Evolutionary conservation across 2,888 invertebrate species (phyloP).

Genomic region (Sarcophaga carnaria): DNA sequence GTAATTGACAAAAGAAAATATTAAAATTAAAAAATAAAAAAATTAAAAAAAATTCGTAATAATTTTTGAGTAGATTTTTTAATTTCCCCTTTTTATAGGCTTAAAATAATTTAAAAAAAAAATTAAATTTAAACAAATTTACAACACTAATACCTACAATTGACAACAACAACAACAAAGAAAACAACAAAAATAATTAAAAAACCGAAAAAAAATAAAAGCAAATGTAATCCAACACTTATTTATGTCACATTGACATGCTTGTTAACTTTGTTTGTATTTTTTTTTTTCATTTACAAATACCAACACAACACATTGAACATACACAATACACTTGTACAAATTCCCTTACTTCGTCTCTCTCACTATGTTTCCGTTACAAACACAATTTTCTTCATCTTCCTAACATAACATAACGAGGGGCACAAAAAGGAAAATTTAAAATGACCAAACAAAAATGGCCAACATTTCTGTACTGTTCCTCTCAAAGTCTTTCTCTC

Average conservation of each 20-base stretch:
- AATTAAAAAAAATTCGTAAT: neutral
- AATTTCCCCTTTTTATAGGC: conserved; percentile 37
- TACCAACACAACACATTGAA: conserved; percentile 15
- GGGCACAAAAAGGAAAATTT: too few relatives aligned
- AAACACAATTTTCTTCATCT: too few relatives aligned
- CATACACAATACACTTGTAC: neutral
- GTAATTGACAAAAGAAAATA: neutral
- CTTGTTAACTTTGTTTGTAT: conserved; percentile 54
- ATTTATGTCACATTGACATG: conserved; percentile 74
- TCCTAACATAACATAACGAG: too few relatives aligned
- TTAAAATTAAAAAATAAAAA: neutral
- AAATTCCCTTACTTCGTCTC: neutral
- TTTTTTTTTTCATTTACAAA: conserved; percentile 47
- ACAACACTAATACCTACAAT: neutral
- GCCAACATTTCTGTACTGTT: neutral
- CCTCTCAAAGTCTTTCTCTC: neutral
- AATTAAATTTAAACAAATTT: conserved; percentile 9
- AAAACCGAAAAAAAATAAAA: neutral
- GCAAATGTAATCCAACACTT: conserved; percentile 51
- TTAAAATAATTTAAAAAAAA: conserved; percentile 27
- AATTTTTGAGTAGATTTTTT: conserved; percentile 20
- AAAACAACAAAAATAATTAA: conserved; percentile 35
- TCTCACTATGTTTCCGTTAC: too few relatives aligned
- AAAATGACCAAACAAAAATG: neutral
- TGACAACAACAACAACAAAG: conserved; percentile 17